Conservation (phyloP, 2,888 invertebrate genomes). For the Tolmerus cingulatus region DNA sequence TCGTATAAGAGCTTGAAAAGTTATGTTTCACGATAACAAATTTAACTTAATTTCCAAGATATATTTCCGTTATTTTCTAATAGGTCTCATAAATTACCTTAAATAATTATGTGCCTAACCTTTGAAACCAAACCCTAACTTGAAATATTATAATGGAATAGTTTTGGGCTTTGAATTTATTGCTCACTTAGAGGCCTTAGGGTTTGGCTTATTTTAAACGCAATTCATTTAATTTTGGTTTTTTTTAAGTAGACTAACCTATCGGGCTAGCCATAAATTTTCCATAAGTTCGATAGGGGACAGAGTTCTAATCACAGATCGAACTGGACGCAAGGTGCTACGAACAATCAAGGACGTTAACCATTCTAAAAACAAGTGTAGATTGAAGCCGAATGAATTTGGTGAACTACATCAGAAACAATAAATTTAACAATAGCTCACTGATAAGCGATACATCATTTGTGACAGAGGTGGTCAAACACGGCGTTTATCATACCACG, state of each 20-base stretch:
- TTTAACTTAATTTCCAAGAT: not conserved
- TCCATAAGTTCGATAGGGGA: not conserved
- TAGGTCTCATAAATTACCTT: not conserved
- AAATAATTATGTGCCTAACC: not conserved
- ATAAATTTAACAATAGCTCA: not conserved
- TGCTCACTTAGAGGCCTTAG: not conserved
- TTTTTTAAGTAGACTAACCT: not conserved
- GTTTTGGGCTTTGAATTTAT: not conserved
- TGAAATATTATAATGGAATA: not conserved
- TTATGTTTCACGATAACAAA: no score
- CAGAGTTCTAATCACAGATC: not conserved
- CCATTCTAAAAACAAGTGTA: not conserved
- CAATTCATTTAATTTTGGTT: not conserved
- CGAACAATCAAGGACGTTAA: not conserved
- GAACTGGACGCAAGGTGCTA: not conserved
- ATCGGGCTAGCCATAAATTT: not conserved
- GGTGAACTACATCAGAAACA: not conserved
- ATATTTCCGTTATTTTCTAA: not conserved
- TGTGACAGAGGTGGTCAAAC: not conserved
- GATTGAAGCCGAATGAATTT: not conserved
- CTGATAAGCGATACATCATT: slow-evolving; percentile 10
- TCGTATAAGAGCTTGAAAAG: no score
- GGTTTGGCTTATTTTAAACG: not conserved
- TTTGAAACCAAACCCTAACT: not conserved
- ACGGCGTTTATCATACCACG: not conserved